Evolutionary conservation across 2,888 invertebrate genomes (phyloP).

Genomic region (Apamea crenata): DNA sequence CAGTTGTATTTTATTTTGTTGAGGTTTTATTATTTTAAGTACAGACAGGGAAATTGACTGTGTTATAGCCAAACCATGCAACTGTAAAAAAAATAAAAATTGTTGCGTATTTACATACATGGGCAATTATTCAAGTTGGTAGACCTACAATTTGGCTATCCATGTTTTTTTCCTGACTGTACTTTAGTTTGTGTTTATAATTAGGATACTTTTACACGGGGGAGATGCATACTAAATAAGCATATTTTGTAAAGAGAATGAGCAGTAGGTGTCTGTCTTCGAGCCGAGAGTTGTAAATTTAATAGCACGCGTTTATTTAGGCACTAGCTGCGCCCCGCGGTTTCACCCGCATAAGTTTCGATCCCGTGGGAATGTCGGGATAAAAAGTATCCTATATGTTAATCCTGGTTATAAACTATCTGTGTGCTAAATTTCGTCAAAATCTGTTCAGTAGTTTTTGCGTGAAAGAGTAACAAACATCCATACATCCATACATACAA

Average conservation of each 20-base stretch:
- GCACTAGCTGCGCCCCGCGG: too few species aligned
- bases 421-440: too few species aligned
- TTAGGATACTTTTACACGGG: background rate
- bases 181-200: background rate
- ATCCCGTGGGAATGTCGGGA: too few species aligned
- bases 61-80: background rate
- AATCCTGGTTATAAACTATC: too few species aligned
- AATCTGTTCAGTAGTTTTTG: too few species aligned
- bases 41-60: background rate
- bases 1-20: background rate
- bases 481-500: too few species aligned
- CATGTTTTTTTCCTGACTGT: background rate
- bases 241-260: background rate
- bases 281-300: too few species aligned
- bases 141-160: background rate
- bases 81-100: background rate
- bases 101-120: background rate
- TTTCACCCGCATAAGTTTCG: too few species aligned
- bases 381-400: too few species aligned
- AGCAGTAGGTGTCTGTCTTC: background rate
- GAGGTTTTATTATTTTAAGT: background rate
- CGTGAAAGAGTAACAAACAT: too few species aligned
- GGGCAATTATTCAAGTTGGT: background rate
- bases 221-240: background rate
- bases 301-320: background rate